Conservation (phyloP, 92 coral and sea anemone species). For the Paragorgia papillata region DNA sequence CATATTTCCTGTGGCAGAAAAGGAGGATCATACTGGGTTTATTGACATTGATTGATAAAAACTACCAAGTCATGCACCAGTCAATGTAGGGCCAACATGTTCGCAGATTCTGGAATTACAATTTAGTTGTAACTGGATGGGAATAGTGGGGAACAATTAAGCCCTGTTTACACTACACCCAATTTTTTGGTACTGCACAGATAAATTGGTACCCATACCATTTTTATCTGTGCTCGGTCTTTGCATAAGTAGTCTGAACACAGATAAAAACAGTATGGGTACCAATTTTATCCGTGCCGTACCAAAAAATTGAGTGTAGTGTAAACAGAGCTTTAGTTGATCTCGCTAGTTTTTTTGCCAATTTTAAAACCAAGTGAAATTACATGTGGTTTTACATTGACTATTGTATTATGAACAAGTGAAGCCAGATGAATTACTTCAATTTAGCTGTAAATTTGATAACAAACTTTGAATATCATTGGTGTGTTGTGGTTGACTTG, state of each 20-base stretch:
- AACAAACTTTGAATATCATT: background rate
- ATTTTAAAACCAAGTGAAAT: too few species aligned
- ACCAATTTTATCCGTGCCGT: too few species aligned
- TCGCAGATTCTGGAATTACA: too few species aligned
- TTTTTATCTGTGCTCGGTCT: too few species aligned
- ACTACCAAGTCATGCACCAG: background rate
- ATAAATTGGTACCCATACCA: background rate
- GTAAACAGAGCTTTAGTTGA: too few species aligned
- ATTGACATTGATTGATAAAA: background rate
- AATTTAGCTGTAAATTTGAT: background rate
- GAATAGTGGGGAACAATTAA: too few species aligned
- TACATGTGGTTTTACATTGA: too few species aligned
- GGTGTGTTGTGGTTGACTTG: background rate
- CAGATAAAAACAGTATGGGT: too few species aligned
- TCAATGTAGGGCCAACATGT: background rate
- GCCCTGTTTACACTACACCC: background rate
- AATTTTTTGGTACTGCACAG: background rate
- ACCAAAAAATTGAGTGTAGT: too few species aligned
- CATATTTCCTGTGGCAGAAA: slow-evolving; percentile 36
- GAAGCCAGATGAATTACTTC: background rate
- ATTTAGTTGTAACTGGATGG: too few species aligned
- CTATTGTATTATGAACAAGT: background rate
- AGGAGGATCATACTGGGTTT: background rate
- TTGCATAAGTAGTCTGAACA: too few species aligned
- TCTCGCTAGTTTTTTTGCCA: too few species aligned